Conservation (phyloP, 2,888 invertebrate genomes). For the Lissocephala sabroskyi region DNA sequence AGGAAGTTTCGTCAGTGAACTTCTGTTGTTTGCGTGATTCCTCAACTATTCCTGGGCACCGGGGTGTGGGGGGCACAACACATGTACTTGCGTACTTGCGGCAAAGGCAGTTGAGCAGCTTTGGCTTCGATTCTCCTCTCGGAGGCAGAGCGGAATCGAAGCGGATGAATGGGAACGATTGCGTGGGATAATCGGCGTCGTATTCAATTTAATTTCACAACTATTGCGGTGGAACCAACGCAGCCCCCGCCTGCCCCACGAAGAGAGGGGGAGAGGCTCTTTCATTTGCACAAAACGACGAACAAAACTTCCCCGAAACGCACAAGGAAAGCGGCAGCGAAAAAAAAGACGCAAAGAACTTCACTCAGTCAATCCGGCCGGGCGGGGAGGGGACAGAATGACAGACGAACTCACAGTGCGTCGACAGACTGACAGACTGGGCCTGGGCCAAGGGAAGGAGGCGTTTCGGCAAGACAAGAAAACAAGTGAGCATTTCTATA, state of each 20-base stretch:
- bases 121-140: too few relatives aligned
- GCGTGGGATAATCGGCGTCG: conserved; percentile 62
- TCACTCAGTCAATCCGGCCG: too few relatives aligned
- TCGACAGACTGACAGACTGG: conserved; percentile 10
- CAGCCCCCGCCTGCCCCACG: too few relatives aligned
- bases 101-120: too few relatives aligned
- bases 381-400: conserved; percentile 18
- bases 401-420: neutral
- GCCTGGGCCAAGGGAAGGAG: neutral
- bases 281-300: conserved; percentile 2
- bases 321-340: neutral
- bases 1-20: too few relatives aligned
- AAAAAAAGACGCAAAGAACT: neutral
- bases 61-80: too few relatives aligned
- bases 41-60: too few relatives aligned
- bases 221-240: conserved; percentile 36
- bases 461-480: conserved; percentile 32
- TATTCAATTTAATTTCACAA: conserved; percentile 64
- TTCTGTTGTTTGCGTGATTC: too few relatives aligned
- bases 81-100: too few relatives aligned
- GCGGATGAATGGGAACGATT: conserved; percentile 55
- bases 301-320: neutral
- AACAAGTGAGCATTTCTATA: conserved; percentile 64
- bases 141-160: too few relatives aligned
- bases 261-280: too few relatives aligned